Evolutionary conservation across 2,888 invertebrate genomes (phyloP).

Genomic region (Lasioglossum figueresi): DNA sequence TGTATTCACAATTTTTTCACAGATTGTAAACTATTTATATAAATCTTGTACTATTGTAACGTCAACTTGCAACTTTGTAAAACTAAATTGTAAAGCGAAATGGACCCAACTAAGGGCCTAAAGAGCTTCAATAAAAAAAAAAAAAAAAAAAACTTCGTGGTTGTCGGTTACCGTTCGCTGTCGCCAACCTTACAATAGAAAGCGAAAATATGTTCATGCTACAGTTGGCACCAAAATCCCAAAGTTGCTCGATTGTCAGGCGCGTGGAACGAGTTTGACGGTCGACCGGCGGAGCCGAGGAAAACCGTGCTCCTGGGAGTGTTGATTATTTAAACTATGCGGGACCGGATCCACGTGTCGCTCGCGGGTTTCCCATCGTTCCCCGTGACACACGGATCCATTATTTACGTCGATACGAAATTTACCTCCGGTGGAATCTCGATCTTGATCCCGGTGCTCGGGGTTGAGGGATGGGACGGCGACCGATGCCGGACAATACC

Average conservation of each 20-base stretch:
- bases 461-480: slow-evolving; percentile 68
- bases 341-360: slow-evolving; percentile 12
- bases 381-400: slow-evolving; percentile 61
- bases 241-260: not conserved
- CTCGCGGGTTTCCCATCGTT: slow-evolving; percentile 45
- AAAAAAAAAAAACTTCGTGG: too few relatives aligned
- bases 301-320: not conserved
- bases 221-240: not conserved
- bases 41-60: too few relatives aligned
- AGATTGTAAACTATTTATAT: too few relatives aligned
- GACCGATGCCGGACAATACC: slow-evolving; percentile 68
- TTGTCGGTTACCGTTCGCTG: too few relatives aligned
- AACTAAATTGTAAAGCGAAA: too few relatives aligned
- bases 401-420: slow-evolving; percentile 76
- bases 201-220: too few relatives aligned
- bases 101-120: too few relatives aligned
- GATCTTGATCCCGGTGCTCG: slow-evolving; percentile 74
- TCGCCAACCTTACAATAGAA: too few relatives aligned
- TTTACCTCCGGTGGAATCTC: slow-evolving; percentile 69
- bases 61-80: too few relatives aligned
- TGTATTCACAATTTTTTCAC: too few relatives aligned
- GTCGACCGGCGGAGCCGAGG: not conserved
- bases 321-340: not conserved
- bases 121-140: too few relatives aligned
- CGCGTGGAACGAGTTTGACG: not conserved